Evolutionary conservation across 2,113 vertebrate genomes (phyloP).

Genomic region (Benitochromis conjunctus): DNA sequence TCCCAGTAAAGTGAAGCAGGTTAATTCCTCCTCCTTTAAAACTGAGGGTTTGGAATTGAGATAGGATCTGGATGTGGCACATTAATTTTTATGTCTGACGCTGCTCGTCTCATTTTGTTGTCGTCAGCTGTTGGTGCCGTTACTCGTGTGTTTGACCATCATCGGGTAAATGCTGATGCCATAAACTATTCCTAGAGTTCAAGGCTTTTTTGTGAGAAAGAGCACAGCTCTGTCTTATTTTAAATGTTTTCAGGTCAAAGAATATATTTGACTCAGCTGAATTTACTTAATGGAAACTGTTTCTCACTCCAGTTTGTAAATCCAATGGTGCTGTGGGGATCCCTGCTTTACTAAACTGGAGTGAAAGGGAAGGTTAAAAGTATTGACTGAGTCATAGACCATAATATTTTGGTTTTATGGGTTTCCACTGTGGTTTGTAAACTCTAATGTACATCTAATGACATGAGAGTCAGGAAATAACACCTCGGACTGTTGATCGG

Average conservation of each 20-base stretch:
- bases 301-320: not conserved
- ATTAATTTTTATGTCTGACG: not conserved
- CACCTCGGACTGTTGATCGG: not conserved
- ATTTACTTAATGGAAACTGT: not conserved
- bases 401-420: not conserved
- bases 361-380: not conserved
- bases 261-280: not conserved
- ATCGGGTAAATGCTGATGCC: not conserved
- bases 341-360: not conserved
- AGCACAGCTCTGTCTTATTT: not conserved
- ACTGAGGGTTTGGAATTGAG: not conserved
- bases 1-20: not conserved
- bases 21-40: too few species aligned
- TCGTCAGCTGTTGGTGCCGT: not conserved
- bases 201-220: not conserved
- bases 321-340: not conserved
- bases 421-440: not conserved
- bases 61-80: not conserved
- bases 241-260: not conserved
- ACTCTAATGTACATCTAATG: not conserved
- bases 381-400: not conserved
- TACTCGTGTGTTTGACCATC: not conserved
- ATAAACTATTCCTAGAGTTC: not conserved
- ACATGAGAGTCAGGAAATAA: not conserved
- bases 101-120: not conserved